These are phyloP conservation scores for Hippoglossus hippoglossus DNA, from an alignment of 2,797 vertebrate genomes.

Conservation along the genomic window DNA sequence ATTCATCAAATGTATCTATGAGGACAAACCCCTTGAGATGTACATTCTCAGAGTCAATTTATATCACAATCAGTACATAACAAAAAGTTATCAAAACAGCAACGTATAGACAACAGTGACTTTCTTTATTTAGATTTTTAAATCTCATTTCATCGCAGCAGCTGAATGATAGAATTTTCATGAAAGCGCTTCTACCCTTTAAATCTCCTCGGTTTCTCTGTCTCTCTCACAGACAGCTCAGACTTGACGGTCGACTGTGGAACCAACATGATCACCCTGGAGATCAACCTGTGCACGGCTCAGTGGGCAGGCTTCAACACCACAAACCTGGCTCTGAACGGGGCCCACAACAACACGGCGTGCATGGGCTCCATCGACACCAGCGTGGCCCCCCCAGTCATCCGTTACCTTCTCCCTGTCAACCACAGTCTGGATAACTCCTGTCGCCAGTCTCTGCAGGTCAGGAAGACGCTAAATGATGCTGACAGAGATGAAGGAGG, in stretches of 20 bases:
- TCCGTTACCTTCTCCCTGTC: constrained; percentile 81
- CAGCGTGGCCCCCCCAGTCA: constrained; percentile 74
- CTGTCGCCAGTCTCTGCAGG: constrained; percentile 84
- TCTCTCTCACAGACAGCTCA: constrained; percentile 69
- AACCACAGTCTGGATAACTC: constrained; percentile 81
- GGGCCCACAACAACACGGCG: constrained; percentile 71
- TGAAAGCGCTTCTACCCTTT: background rate
- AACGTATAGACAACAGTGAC: background rate
- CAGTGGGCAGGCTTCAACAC: constrained; percentile 82
- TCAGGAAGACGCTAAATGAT: constrained; percentile 40
- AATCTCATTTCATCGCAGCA: background rate
- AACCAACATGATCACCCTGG: constrained; percentile 73
- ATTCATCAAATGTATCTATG: background rate
- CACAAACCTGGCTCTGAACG: constrained; percentile 79
- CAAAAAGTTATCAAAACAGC: too few species aligned
- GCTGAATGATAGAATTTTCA: background rate
- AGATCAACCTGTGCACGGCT: constrained; percentile 84
- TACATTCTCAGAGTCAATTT: too few species aligned
- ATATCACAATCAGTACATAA: too few species aligned
- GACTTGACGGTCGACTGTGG: constrained; percentile 83
- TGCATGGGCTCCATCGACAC: constrained; percentile 79
- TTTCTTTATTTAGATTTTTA: background rate
- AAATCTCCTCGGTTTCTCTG: background rate
- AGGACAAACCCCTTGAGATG: too few species aligned
- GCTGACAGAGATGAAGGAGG: background rate